These are phyloP conservation scores for Cynopterus brachyotis DNA, from an alignment of 2,113 vertebrate genomes.

Conservation along the genomic window DNA sequence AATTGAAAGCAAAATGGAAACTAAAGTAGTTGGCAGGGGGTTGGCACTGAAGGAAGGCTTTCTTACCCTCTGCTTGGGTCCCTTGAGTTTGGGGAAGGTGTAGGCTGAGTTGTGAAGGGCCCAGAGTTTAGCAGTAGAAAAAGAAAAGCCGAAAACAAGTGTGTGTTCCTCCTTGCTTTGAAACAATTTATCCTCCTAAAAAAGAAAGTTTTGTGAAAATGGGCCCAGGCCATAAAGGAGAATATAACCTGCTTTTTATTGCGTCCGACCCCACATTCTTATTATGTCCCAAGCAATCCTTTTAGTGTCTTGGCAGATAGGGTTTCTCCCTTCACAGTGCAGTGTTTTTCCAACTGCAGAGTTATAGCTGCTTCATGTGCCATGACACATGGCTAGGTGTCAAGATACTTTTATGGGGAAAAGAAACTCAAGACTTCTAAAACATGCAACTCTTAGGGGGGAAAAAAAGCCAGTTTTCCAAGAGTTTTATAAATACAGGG, in stretches of 20 bases:
- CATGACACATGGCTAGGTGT: not conserved
- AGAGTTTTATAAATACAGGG: slow-evolving; percentile 8
- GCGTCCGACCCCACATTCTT: not conserved
- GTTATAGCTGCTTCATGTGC: not conserved
- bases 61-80: not conserved
- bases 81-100: not conserved
- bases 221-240: not conserved
- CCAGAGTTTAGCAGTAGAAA: not conserved
- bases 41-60: not conserved
- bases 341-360: slow-evolving; percentile 26
- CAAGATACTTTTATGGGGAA: slow-evolving; percentile 16
- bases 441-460: not conserved
- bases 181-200: not conserved
- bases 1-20: not conserved
- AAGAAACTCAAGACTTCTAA: not conserved
- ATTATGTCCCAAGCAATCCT: not conserved
- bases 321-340: not conserved
- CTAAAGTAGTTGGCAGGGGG: fast-evolving
- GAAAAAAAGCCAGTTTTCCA: not conserved
- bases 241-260: not conserved
- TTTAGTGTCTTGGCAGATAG: not conserved
- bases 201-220: not conserved
- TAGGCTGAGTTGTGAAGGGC: not conserved
- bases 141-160: not conserved
- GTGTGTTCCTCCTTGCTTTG: not conserved